Percentiles rank a stretch among this genome's conserved stretches.
Evolutionary conservation across 1,140 invertebrate species (phyloP).

Genomic region (Akabosia matsudoensis): DNA sequence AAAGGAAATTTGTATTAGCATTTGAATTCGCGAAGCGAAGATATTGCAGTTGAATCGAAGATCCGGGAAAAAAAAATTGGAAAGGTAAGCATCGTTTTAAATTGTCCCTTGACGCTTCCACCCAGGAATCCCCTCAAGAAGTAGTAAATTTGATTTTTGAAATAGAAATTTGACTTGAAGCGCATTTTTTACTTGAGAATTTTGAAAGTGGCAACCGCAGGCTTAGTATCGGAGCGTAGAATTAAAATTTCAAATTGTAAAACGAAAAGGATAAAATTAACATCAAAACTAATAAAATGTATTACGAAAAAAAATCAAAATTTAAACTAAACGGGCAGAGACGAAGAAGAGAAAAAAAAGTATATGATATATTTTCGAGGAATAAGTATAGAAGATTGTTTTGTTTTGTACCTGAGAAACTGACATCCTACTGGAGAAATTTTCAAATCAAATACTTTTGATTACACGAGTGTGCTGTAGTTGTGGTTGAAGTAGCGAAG

Average conservation of each 20-base stretch:
- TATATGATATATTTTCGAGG: too few relatives aligned
- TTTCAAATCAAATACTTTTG: conserved; percentile 1
- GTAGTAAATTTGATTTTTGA: too few relatives aligned
- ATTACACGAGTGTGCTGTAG: too few relatives aligned
- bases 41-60: too few relatives aligned
- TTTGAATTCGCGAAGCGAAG: too few relatives aligned
- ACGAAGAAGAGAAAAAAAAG: conserved; percentile 16
- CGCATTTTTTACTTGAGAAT: too few relatives aligned
- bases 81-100: too few relatives aligned
- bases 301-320: background rate
- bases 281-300: conserved; percentile 5
- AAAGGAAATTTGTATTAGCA: too few relatives aligned
- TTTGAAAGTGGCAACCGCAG: conserved; percentile 32
- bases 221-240: conserved; percentile 42
- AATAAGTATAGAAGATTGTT: background rate
- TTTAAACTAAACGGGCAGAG: background rate
- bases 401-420: conserved; percentile 19
- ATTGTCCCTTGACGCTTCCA: too few relatives aligned
- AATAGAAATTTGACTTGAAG: too few relatives aligned
- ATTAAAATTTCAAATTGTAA: conserved; percentile 7
- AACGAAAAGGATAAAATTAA: conserved; percentile 13
- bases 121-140: too few relatives aligned
- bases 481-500: conserved; percentile 1
- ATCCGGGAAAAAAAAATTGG: too few relatives aligned
- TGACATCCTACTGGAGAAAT: conserved; percentile 20